These are phyloP conservation scores for Apodemus sylvaticus DNA, from an alignment of 2,113 vertebrate species.

Conservation along the genomic window DNA sequence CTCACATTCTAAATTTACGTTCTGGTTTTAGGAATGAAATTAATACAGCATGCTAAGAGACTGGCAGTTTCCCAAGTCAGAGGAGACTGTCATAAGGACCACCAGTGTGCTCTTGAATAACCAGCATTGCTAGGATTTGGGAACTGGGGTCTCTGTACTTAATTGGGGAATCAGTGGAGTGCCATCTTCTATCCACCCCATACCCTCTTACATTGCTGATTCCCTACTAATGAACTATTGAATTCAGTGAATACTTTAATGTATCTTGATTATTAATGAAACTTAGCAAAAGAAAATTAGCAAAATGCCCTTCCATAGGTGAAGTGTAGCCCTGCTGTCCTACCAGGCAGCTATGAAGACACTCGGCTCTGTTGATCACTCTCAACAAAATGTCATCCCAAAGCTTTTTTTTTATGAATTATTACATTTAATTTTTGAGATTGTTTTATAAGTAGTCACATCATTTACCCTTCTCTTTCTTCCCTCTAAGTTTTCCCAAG, in stretches of 20 bases:
- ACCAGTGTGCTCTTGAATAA: not conserved
- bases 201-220: not conserved
- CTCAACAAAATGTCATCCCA: not conserved
- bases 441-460: not conserved
- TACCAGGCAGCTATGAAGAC: not conserved
- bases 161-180: not conserved
- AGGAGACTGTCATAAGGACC: not conserved
- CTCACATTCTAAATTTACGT: not conserved
- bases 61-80: not conserved
- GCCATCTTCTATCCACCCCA: fast-evolving
- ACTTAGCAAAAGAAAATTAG: not conserved
- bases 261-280: not conserved
- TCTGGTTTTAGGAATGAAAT: not conserved
- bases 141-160: not conserved
- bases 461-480: not conserved
- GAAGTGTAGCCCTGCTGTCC: not conserved
- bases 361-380: not conserved
- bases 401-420: not conserved
- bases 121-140: fast-evolving
- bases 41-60: not conserved
- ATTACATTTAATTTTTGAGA: not conserved
- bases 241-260: not conserved
- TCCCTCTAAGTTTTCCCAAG: not conserved
- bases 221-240: not conserved
- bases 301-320: not conserved